phyloP scores from a whole-genome alignment of 2,113 vertebrate species.

The Pogona vitticeps region DNA sequence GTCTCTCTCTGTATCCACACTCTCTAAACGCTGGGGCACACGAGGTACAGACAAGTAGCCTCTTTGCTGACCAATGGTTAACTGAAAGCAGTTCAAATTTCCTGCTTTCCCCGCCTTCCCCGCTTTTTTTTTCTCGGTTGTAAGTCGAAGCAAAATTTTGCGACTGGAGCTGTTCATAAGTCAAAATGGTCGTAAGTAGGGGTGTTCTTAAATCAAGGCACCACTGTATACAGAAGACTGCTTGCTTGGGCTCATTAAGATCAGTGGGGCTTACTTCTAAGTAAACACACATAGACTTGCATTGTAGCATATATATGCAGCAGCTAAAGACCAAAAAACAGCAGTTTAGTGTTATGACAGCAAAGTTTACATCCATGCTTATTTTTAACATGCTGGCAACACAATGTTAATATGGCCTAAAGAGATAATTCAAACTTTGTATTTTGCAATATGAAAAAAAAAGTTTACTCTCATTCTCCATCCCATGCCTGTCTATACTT shows the following conservation, averaged over 20 bases:
- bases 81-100: too few species aligned
- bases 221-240: neutral
- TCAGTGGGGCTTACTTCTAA: neutral
- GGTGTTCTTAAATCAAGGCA: too few species aligned
- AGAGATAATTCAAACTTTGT: constrained; percentile 46
- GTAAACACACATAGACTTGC: neutral
- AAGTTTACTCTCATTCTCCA: neutral
- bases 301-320: constrained; percentile 24
- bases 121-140: too few species aligned
- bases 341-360: constrained; percentile 35
- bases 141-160: too few species aligned
- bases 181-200: too few species aligned
- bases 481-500: constrained; percentile 17
- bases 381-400: constrained; percentile 52
- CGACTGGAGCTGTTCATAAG: too few species aligned
- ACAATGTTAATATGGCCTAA: constrained; percentile 58
- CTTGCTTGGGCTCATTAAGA: neutral
- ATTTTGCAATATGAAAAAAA: constrained; percentile 55
- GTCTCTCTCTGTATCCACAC: too few species aligned
- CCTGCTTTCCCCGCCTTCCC: too few species aligned
- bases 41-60: too few species aligned
- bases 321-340: constrained; percentile 49
- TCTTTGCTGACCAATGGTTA: too few species aligned
- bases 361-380: constrained; percentile 29
- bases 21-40: too few species aligned